Evolutionary conservation across 2,888 invertebrate species (phyloP), one percentile per base, ranked within the genome.

Genomic region (Scaptomyza flava): DNA sequence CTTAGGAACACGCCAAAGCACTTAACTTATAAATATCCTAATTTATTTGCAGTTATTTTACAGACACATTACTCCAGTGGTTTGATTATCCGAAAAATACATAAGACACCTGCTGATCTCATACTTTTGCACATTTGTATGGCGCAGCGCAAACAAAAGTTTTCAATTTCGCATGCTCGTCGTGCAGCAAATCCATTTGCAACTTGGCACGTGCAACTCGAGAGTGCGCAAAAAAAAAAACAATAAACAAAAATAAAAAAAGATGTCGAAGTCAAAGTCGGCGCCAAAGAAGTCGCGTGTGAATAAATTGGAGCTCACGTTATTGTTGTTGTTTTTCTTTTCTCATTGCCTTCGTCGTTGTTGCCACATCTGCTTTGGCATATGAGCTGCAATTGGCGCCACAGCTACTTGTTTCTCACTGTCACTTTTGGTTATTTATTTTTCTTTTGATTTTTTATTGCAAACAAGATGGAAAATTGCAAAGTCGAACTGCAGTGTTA

Each of bases 131-230:
- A 36, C 66, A 66, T 66, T 77, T 59, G 36, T 52, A 43, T 62
- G 41, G 46, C 36, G 36, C 52, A 34, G 14, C 38, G 59, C 20
- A 12, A n/a, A 30, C 14, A 52, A 63, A 76, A 67, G 65, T 69
- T 69, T 54, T 56, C 43, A 47, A 67, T 65, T 65, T 60, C 23
- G 38, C 47, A 60, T 58, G 52, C 53, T 67, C 48, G 48, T 23
- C 34, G 48, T 53, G 67, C 51, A 48, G 46, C 57, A 72, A 74
- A 77, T 79, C 72, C 74, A 79, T 82, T 82, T 82, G 72, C 75
- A 72, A 62, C 68, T 62, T 67, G 75, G 75, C 66, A 80, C 78
- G 80, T 82, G 68, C 79, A 79, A 58, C 42, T 42, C 23, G 43
- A 36, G 43, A 12, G 9, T 17, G 30, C 3, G 12, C 2, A 14